A percentile compares a stretch with the other conserved stretches of the same genome.
Conservation (phyloP, 2,888 invertebrate genomes). For the Camponotus fellah region DNA sequence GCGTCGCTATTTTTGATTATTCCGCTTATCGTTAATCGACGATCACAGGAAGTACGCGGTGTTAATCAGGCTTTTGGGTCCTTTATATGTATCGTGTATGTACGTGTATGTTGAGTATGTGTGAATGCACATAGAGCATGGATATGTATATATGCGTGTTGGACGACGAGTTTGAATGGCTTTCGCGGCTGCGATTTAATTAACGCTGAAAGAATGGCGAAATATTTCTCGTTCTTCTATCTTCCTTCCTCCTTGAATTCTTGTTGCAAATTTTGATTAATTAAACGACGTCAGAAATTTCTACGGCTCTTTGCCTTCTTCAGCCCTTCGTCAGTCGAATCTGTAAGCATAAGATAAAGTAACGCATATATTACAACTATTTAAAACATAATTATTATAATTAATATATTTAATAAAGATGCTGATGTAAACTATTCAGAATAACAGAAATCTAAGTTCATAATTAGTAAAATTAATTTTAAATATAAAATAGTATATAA, state of each 20-base stretch:
- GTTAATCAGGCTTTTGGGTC: conserved; percentile 47
- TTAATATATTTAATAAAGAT: background rate
- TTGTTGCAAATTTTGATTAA: conserved; percentile 78
- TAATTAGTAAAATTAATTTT: background rate
- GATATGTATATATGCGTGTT: background rate
- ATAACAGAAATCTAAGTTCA: background rate
- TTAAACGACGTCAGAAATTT: conserved; percentile 77
- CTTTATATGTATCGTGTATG: conserved; percentile 27
- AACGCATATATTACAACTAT: background rate
- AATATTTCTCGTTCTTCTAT: conserved; percentile 44
- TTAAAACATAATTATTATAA: conserved; percentile 4
- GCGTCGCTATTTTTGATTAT: conserved; percentile 52
- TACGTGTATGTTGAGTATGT: conserved; percentile 6
- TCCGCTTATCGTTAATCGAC: conserved; percentile 57
- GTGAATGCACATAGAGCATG: background rate
- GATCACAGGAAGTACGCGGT: conserved; percentile 57
- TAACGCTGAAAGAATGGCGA: conserved; percentile 63
- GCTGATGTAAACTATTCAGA: background rate
- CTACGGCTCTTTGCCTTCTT: conserved; percentile 78
- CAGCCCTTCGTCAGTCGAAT: conserved; percentile 80
- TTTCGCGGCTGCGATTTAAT: conserved; percentile 60
- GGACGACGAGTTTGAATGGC: conserved; percentile 59
- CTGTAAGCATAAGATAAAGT: conserved; percentile 73
- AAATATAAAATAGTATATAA: background rate
- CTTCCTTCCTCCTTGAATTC: conserved; percentile 66